Evolutionary conservation across 2,888 invertebrate genomes (phyloP).

Genomic region (Amphipoea lucens): DNA sequence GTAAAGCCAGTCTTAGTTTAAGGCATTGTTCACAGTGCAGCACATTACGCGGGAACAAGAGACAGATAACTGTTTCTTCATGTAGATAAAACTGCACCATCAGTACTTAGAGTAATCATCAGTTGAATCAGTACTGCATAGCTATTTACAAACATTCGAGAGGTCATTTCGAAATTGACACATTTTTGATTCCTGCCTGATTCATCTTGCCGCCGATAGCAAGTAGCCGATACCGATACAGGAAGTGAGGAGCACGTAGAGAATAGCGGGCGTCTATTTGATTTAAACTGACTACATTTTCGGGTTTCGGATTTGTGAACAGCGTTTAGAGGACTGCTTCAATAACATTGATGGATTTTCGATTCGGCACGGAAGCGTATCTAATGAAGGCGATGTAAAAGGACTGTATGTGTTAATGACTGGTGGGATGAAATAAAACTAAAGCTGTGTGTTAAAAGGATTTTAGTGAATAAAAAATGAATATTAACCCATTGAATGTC

Average conservation of each 20-base stretch:
- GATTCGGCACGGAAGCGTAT: background rate
- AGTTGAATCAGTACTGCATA: background rate
- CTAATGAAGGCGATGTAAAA: too few species aligned
- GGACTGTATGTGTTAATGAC: too few species aligned
- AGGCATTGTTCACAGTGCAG: too few species aligned
- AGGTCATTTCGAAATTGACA: background rate
- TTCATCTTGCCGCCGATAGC: background rate
- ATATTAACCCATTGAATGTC: too few species aligned
- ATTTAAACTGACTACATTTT: background rate
- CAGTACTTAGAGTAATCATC: background rate
- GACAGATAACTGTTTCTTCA: background rate
- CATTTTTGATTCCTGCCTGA: background rate
- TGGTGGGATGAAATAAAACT: too few species aligned
- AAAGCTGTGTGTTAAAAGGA: too few species aligned
- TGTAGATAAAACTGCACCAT: background rate
- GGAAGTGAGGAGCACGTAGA: too few species aligned
- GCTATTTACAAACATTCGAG: background rate
- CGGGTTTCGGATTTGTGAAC: background rate
- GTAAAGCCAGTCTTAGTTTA: background rate
- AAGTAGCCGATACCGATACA: too few species aligned
- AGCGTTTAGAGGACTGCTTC: background rate
- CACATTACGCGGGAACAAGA: too few species aligned
- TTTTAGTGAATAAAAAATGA: too few species aligned
- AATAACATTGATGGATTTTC: background rate
- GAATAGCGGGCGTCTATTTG: background rate